A percentile compares a stretch with the other conserved stretches of the same genome.
phyloP scores from a whole-genome alignment of 2,888 invertebrate genomes.

The Myopa tessellatipennis region DNA sequence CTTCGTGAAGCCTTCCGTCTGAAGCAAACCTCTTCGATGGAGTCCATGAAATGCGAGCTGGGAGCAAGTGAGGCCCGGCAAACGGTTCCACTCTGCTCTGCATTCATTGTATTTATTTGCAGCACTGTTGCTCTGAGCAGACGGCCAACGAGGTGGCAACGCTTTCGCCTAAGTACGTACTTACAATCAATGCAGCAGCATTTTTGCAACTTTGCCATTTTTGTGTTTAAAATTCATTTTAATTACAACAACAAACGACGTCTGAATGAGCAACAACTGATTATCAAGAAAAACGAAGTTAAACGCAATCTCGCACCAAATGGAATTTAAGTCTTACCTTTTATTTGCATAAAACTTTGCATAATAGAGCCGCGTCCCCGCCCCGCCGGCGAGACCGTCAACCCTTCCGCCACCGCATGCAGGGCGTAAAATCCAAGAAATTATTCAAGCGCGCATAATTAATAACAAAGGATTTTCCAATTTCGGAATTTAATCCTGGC shows the following conservation, averaged over 20 bases:
- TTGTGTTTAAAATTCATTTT: constrained; percentile 58
- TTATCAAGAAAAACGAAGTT: constrained; percentile 26
- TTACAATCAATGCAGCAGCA: constrained; percentile 21
- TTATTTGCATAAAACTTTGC: constrained; percentile 39
- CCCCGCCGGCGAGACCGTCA: background rate
- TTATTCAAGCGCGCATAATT: constrained; percentile 54
- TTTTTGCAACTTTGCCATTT: constrained; percentile 35
- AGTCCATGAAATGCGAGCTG: background rate
- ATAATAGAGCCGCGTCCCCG: constrained; percentile 15
- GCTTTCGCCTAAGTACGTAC: constrained; percentile 19
- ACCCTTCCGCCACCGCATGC: constrained; percentile 4
- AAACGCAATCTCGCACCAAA: background rate
- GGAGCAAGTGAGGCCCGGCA: too few species aligned
- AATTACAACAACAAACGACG: constrained; percentile 51
- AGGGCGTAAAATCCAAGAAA: constrained; percentile 47
- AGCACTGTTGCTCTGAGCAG: background rate
- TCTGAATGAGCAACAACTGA: constrained; percentile 57
- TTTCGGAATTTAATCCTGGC: constrained; percentile 49
- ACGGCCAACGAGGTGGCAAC: constrained; percentile 15
- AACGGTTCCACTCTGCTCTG: too few species aligned
- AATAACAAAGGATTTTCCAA: constrained; percentile 54
- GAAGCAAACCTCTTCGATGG: background rate
- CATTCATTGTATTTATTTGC: too few species aligned
- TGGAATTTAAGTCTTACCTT: constrained; percentile 19
- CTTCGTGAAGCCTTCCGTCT: background rate